Evolutionary conservation across 1,140 invertebrate genomes (phyloP), one percentile per base, ranked within the genome.

Genomic region (Leptinotarsa undecemlineata): DNA sequence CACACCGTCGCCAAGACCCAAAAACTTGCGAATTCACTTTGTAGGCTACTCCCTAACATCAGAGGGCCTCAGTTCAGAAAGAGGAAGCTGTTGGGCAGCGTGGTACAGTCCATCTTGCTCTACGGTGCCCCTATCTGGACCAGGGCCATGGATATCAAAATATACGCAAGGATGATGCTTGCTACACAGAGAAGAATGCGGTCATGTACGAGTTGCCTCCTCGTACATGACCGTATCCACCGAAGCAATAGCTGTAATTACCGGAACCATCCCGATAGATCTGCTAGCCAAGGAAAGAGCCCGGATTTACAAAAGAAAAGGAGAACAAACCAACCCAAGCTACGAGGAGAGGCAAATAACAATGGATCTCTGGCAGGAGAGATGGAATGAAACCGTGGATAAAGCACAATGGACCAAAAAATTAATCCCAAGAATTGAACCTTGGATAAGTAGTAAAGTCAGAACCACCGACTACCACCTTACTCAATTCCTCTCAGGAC

Each of bases 401-500:
- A 48, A 26, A 33, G 74, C 20, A 26, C n/a, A 17, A 5, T 79
- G 75, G 76, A 79, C 79, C 15, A 68, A 64, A 33, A 66, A 33
- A 51, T 23, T 80, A 19, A 76, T 80, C 3, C 62, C 67, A 17
- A 20, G 71, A 14, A 14, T 80, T 21, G 33, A 42, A 23, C 19
- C 23, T 3, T 80, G 79, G 77, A n/a, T 77, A 13, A 19, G 57
- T 1, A 67, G 82, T 8, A 64, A 57, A 20, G 74, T 81, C 62
- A 78, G 78, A 14, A 75, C 73, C 13, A 62, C 79, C 13, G 71
- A 78, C 17, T 81, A 78, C 73, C 76, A 76, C 61, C 48, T 82
- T 11, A 80, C 82, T 0, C 80, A 84, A 61, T 3, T 83, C 17
- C 62, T 84, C 11, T 77, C 80, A 4, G 82, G 82, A 0, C 85